Conservation (phyloP, 2,113 vertebrate species). For the Pelmatolapia mariae region DNA sequence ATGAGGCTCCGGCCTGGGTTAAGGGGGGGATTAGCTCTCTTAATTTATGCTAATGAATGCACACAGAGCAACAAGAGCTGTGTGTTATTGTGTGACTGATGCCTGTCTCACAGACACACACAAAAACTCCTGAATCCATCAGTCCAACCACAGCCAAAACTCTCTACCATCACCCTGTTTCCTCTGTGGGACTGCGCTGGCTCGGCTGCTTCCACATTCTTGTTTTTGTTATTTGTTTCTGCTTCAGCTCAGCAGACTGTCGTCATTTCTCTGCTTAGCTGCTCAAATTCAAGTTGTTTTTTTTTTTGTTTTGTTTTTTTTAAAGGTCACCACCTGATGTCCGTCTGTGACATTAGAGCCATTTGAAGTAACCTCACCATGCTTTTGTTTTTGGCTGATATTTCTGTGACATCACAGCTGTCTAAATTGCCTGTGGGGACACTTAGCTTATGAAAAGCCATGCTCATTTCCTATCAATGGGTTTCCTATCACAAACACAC, state of each 20-base stretch:
- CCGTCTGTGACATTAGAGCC: background rate
- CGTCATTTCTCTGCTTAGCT: background rate
- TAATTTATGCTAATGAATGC: conserved; percentile 73
- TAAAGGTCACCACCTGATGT: background rate
- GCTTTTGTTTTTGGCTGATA: background rate
- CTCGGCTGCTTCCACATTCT: background rate
- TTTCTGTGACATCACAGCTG: background rate
- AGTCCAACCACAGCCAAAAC: conserved; percentile 21
- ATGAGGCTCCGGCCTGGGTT: conserved; percentile 52
- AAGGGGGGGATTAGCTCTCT: conserved; percentile 54
- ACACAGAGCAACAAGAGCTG: conserved; percentile 50
- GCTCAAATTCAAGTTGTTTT: background rate
- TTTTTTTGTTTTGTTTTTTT: background rate
- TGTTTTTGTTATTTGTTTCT: background rate
- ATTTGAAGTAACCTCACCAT: background rate
- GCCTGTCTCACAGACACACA: conserved; percentile 8
- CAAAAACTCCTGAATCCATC: conserved; percentile 23
- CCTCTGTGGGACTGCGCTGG: background rate
- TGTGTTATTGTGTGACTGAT: conserved; percentile 39
- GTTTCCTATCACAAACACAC: background rate
- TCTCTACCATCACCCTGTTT: background rate
- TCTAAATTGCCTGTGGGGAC: background rate
- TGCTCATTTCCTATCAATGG: background rate
- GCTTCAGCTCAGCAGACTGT: background rate
- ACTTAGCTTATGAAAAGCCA: background rate